phyloP scores from a whole-genome alignment of 2,113 vertebrate genomes.

The Genyomyrus donnyi region DNA sequence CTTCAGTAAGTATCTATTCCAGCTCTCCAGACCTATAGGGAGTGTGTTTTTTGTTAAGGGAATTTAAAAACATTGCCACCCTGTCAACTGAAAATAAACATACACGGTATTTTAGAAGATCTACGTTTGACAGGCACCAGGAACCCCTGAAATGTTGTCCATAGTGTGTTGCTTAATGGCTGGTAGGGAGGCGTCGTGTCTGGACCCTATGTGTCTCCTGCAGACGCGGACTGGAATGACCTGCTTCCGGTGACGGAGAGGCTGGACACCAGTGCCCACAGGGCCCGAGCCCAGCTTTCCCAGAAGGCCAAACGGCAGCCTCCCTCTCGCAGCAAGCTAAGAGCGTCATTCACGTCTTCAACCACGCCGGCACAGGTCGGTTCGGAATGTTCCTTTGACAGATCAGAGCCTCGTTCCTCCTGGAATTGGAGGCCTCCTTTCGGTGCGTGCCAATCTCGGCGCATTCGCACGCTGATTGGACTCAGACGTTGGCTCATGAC shows the following conservation, averaged over 20 bases:
- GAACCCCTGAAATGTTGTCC: not conserved
- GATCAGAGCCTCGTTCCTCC: not conserved
- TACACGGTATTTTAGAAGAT: not conserved
- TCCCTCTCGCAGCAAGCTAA: conserved; percentile 75
- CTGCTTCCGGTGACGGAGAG: conserved; percentile 72
- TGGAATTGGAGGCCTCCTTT: not conserved
- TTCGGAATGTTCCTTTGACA: not conserved
- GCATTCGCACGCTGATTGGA: not conserved
- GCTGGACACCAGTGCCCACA: conserved; percentile 80
- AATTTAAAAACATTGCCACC: not conserved
- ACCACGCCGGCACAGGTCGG: conserved; percentile 51
- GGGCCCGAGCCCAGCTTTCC: conserved; percentile 74
- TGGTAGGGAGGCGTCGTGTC: not conserved
- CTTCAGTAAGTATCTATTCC: not conserved
- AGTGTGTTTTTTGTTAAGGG: not conserved
- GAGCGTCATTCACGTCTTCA: conserved; percentile 56
- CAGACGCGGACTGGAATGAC: conserved; percentile 66
- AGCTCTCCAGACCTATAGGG: not conserved
- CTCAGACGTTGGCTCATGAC: not conserved
- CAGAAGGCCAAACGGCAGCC: conserved; percentile 78
- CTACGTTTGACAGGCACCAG: not conserved
- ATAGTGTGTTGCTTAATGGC: not conserved
- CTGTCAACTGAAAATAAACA: not conserved
- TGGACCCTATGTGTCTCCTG: not conserved
- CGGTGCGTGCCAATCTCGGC: not conserved